Evolutionary conservation across 2,113 vertebrate genomes (phyloP), one percentile per base, ranked within the genome.

Genomic region (Prietella phreatophila): DNA sequence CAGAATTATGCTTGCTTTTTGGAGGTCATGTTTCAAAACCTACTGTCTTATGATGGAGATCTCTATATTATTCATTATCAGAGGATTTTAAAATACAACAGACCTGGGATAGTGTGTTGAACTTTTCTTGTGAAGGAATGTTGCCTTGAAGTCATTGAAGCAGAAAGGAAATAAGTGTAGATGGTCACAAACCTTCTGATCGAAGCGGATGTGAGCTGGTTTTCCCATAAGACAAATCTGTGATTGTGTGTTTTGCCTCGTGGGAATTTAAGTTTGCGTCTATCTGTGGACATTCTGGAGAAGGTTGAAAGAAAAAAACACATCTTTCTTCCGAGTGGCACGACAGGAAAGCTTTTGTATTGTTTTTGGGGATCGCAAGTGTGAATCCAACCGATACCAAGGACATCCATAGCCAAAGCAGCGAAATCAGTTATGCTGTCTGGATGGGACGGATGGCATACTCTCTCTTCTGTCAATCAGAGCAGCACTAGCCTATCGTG

Each of bases 221-320:
- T 89, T 89, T 79, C 86, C 76, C 75, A 73, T 85, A 85, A 56
- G 89, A 73, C 69, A 22, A 39, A 30, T 75, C n/a, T 60, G 82
- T 60, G 25, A 19, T 50, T 65, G 63, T 65, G 73, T 53, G 67
- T 73, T 17, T 76, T 20, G 9, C 50, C 84, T 85, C 58, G 80
- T 22, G 36, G 63, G 63, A 63, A 20, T 33, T 63, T n/a, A 50
- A 63, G 56, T 50, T 42, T 36, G 65, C 47, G 42, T 86, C 19
- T 33, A 42, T 84, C 56, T 61, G 17, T 56, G 39, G 69, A 65
- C 15, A 39, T 76, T 47, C 56, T 69, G 39, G 50, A 83, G 56
- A 86, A 53, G 27, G 73, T 76, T 76, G n/a, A 6, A 78, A 50
- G 1, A 50, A 50, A 27, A 42, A 42, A 42, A 4, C 3, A 3